Evolutionary conservation across 2,113 vertebrate species (phyloP).

Genomic region (Antigone vipio): DNA sequence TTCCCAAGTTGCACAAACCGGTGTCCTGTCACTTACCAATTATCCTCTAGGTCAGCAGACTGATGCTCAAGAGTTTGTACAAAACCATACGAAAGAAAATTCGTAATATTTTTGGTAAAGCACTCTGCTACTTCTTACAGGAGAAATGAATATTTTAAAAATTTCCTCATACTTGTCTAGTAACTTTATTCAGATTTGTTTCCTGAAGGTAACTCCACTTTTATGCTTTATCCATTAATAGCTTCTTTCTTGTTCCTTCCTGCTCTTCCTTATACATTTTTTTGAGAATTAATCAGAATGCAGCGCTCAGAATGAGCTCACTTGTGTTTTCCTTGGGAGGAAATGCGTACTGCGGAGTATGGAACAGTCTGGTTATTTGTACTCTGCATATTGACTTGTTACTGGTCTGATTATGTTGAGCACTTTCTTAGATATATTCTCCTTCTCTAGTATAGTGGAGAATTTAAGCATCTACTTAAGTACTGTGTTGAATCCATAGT

Average conservation of each 20-base stretch:
- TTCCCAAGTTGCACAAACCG: not conserved
- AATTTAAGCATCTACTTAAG: not conserved
- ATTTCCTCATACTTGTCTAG: not conserved
- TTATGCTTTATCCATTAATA: not conserved
- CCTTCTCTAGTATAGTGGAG: not conserved
- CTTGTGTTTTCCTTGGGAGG: not conserved
- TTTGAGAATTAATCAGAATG: not conserved
- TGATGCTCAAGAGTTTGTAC: not conserved
- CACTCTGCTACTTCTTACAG: not conserved
- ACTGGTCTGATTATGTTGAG: not conserved
- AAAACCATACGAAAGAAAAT: not conserved
- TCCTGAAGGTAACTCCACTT: not conserved
- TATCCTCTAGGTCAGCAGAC: not conserved
- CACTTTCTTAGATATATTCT: not conserved
- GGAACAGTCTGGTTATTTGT: not conserved
- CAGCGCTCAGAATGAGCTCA: not conserved
- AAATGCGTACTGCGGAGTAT: rapidly evolving
- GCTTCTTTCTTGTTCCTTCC: not conserved
- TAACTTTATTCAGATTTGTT: not conserved
- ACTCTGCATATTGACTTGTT: not conserved
- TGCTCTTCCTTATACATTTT: not conserved
- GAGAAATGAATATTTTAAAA: not conserved
- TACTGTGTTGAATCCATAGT: not conserved
- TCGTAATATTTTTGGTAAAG: not conserved
- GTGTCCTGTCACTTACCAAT: not conserved